Base-by-base conservation (phyloP, 2,797 vertebrate genomes). In the Adrianichthys oophorus region DNA sequence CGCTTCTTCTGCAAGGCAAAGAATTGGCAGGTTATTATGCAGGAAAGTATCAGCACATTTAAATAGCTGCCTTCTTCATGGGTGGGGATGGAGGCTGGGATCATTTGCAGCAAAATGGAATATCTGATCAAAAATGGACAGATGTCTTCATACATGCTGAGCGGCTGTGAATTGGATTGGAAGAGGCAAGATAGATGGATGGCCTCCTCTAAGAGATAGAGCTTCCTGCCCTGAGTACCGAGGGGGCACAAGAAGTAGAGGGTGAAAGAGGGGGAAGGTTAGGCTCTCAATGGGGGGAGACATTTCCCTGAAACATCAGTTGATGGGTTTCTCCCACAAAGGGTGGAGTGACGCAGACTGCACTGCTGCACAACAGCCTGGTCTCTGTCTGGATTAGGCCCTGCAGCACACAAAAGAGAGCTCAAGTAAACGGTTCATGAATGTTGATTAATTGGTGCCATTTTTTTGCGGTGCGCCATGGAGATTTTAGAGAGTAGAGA, bases 381-480 rank as follows among this genome's bases (percentile, higher is more conserved):
- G 87, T 89, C 91, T 91, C 90, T 92, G 91, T 92, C 90, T 91
- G 91, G 90, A 91, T 90, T 90, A 89, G 87, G 86, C 89, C 89
- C 87, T 86, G 87, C 83, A 57, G 60, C 72, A 72, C 83, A 92
- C 90, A 92, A 93, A 92, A 78, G 89, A 68, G 88, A 90, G 90
- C 90, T 91, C 87, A 88, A 92, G 90, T 91, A 92, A 93, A 92
- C 91, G 89, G 87, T 90, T 90, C 90, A 92, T 93, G 92, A 93
- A 93, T 93, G 90, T 91, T 92, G 92, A 93, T 93, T 93, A 92
- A 93, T 92, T 92, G 91, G 91, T 89, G 91, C 91, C 90, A 90
- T 92, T 92, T 92, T 52, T 90, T 92, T 88, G 84, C 90, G 85
- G 88, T 85, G 90, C 91, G 90, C 88, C 89, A 91, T 89, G 89